These are phyloP conservation scores for Prunella himalayana DNA, from an alignment of 2,113 vertebrate genomes.

Conservation along the genomic window DNA sequence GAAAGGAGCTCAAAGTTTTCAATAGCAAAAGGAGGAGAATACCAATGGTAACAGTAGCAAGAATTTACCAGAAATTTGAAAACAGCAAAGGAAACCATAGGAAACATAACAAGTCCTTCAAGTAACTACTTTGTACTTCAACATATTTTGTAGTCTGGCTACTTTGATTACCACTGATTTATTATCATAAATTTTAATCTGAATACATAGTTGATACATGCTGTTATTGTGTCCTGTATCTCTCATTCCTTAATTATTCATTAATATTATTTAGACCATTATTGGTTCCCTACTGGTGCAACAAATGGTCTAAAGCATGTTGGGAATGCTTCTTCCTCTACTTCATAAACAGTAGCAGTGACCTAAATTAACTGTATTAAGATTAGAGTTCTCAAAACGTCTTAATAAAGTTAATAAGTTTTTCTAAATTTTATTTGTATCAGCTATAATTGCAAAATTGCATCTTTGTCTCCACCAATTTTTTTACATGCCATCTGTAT, in stretches of 20 bases:
- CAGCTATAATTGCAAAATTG: neutral
- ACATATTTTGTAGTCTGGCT: neutral
- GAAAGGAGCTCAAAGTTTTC: neutral
- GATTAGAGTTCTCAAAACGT: neutral
- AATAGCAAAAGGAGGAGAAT: neutral
- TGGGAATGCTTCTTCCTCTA: neutral
- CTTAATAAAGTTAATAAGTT: neutral
- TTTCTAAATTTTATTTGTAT: neutral
- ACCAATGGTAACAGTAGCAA: neutral
- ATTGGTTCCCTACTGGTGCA: neutral
- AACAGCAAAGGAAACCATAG: neutral
- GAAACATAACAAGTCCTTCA: neutral
- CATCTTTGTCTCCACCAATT: neutral
- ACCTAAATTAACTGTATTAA: neutral
- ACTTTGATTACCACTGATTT: neutral
- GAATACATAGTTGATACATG: neutral
- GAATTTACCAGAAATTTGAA: neutral
- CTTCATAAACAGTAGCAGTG: neutral
- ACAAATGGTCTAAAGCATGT: neutral
- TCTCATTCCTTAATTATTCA: neutral
- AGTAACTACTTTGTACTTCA: neutral
- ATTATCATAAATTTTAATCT: neutral
- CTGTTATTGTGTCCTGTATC: neutral
- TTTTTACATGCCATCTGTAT: rapidly evolving
- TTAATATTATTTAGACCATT: neutral